Percentiles rank a stretch among this genome's conserved stretches.
These are phyloP conservation scores for Hoplodrina blanda DNA, from an alignment of 2,888 invertebrate genomes.

Conservation along the genomic window DNA sequence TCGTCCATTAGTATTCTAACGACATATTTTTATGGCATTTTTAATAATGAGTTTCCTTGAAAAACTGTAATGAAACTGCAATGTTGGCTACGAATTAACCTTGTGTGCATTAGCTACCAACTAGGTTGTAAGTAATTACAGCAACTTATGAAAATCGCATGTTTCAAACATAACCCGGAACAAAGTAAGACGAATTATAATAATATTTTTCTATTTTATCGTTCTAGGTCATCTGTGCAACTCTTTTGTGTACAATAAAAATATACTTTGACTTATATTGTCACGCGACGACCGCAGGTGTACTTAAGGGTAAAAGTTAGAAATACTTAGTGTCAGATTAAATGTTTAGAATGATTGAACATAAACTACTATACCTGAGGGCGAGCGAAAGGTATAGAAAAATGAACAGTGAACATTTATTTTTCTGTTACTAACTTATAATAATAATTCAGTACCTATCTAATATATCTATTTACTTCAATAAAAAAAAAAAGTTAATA, in stretches of 20 bases:
- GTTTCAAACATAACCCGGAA: conserved; percentile 59
- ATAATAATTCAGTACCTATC: too few relatives aligned
- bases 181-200: conserved; percentile 54
- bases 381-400: too few relatives aligned
- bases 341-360: neutral
- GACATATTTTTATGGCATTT: conserved; percentile 40
- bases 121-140: conserved; percentile 60
- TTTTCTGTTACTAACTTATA: too few relatives aligned
- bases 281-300: conserved; percentile 39
- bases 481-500: too few relatives aligned
- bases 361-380: neutral
- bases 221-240: conserved; percentile 74
- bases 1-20: conserved; percentile 38
- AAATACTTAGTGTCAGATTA: neutral
- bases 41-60: conserved; percentile 66
- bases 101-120: conserved; percentile 59
- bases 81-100: conserved; percentile 67
- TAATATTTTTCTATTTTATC: conserved; percentile 64
- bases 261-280: conserved; percentile 33
- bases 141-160: conserved; percentile 65
- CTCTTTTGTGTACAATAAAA: conserved; percentile 46
- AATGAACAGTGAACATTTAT: too few relatives aligned
- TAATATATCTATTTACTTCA: too few relatives aligned
- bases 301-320: neutral
- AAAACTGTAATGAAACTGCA: conserved; percentile 67